Base-by-base conservation (phyloP, 2,113 vertebrate species). In the Catharus minimus region DNA sequence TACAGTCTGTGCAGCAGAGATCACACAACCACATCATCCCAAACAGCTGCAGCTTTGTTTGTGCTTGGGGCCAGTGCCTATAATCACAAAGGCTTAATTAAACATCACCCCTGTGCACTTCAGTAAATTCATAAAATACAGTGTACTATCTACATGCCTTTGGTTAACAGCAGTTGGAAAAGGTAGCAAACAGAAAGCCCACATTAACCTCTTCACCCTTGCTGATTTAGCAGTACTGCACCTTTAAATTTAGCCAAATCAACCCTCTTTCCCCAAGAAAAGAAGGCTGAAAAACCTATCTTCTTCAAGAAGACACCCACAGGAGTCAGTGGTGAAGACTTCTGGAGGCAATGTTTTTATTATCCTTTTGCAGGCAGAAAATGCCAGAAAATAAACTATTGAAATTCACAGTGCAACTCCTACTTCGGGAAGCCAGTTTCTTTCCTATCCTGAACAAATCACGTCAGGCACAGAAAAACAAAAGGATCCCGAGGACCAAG, bases 11-110 rank as follows among this genome's bases (percentile, higher is more conserved):
- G 69, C 65, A 90, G 33, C 15, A 78, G 62, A 84, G 73, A 68
- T 15, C 32, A 22, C 32, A 72, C 74, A 82, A 49, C 38, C 41
- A 74, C 87, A 75, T 23, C 57, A 61, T 50, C 67, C 65, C 62
- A 55, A 87, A 57, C 89, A 92, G 78, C 89, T 92, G 89, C 87
- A 86, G 81, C 74, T 91, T 84, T 90, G 81, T 90, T 92, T 96
- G 84, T 87, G 81, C 95, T 92, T 68, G 44, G 94, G 87, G 84
- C 91, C 91, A 91, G 28, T 65, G 55, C n/a, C 55, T 65, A 7
- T n/a, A 79, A 60, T 82, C 46, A 8, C 78, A 78, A 65, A 82
- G 77, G 57, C 46, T 72, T 92, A 95, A 94, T 85, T 94, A 92
- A 85, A 68, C 74, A 92, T 82, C 69, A 92, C 20, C 55, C 66